Conservation (phyloP, 2,888 invertebrate species). For the Pemphredon lugubris region DNA sequence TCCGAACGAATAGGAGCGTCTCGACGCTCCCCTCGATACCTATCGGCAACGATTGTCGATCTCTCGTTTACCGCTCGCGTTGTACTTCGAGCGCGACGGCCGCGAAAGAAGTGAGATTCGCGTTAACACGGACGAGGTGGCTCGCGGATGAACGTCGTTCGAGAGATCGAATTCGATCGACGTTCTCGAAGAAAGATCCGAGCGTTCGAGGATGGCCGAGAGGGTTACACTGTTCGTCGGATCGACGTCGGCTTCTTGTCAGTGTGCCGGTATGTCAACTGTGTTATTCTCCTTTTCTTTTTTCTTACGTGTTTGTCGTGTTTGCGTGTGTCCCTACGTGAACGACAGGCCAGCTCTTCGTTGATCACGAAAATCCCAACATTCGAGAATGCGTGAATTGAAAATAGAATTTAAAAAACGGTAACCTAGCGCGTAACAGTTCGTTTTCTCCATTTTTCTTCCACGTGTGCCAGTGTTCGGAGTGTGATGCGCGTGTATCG, state of each 20-base stretch:
- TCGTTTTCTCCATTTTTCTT: slow-evolving; percentile 65
- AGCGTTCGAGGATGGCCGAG: slow-evolving; percentile 33
- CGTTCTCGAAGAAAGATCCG: slow-evolving; percentile 25
- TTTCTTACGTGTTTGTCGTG: slow-evolving; percentile 1
- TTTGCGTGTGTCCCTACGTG: slow-evolving; percentile 65
- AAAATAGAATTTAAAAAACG: slow-evolving; percentile 80
- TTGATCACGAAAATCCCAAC: slow-evolving; percentile 81
- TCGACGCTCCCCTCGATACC: no score
- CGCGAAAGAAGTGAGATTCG: no score
- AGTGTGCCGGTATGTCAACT: slow-evolving; percentile 34
- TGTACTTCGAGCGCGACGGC: no score
- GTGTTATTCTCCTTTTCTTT: slow-evolving; percentile 10
- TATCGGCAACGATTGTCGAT: no score
- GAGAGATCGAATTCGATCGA: not conserved
- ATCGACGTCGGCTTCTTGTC: slow-evolving; percentile 62
- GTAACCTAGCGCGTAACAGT: slow-evolving; percentile 79
- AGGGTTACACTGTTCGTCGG: slow-evolving; percentile 48
- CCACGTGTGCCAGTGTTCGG: slow-evolving; percentile 39
- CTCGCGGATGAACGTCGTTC: not conserved
- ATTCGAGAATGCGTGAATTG: slow-evolving; percentile 79
- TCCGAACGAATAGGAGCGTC: no score
- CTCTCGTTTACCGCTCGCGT: no score
- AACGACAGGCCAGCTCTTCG: slow-evolving; percentile 76
- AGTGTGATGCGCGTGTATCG: slow-evolving; percentile 14
- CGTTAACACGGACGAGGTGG: no score